Conservation (phyloP, 2,113 vertebrate species). For the Solea solea region DNA sequence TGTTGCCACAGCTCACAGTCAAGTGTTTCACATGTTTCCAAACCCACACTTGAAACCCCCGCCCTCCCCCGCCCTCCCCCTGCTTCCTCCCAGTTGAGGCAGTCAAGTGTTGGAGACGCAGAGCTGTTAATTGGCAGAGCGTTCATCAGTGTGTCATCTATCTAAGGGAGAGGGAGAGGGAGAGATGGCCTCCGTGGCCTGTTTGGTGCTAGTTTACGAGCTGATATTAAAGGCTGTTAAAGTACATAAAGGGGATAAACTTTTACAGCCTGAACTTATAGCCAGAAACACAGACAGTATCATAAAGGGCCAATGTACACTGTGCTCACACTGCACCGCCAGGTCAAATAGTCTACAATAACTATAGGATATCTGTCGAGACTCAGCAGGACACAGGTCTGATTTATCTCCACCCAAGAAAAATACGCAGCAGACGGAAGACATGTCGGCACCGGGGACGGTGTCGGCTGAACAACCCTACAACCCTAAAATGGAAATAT, state of each 20-base stretch:
- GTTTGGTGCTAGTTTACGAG: constrained; percentile 73
- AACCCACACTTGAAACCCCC: constrained; percentile 30
- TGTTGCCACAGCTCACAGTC: constrained; percentile 37
- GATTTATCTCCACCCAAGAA: neutral
- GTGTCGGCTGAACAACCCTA: neutral
- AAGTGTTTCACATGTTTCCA: constrained; percentile 33
- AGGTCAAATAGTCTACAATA: constrained; percentile 38
- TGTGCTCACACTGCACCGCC: constrained; percentile 7
- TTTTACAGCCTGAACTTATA: constrained; percentile 75
- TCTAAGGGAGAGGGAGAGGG: constrained; percentile 37
- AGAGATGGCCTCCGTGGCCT: constrained; percentile 58
- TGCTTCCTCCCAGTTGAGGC: constrained; percentile 36
- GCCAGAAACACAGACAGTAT: constrained; percentile 61
- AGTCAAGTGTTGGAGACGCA: constrained; percentile 57
- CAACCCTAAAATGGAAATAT: neutral
- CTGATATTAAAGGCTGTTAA: constrained; percentile 76
- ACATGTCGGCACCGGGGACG: neutral
- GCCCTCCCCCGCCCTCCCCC: neutral
- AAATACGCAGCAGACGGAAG: neutral
- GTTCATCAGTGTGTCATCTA: constrained; percentile 57
- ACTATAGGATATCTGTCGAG: constrained; percentile 1
- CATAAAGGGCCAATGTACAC: constrained; percentile 63
- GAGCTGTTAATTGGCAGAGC: constrained; percentile 63
- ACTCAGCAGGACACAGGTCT: neutral
- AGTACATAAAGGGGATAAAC: constrained; percentile 78